phyloP scores from a whole-genome alignment of 1,140 invertebrate species.

The Drosophila pallidifrons region DNA sequence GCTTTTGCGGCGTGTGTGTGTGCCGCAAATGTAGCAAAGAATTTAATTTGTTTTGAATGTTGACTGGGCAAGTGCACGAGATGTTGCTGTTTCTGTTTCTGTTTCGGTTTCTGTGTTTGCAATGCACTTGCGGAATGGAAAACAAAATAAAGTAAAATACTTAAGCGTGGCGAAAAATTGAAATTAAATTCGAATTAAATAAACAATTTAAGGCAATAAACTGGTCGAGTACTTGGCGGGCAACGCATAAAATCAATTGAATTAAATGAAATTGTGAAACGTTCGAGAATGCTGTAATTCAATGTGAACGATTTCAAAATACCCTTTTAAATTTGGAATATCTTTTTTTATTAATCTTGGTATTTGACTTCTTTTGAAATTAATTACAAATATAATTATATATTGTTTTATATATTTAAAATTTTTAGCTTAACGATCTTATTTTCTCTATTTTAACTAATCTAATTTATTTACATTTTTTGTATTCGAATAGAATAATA shows the following conservation, averaged over 20 bases:
- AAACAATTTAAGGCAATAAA: constrained; percentile 55
- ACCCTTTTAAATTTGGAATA: neutral
- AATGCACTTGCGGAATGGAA: constrained; percentile 30
- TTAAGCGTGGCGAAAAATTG: constrained; percentile 30
- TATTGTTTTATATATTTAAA: too few relatives aligned
- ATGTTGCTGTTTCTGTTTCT: constrained; percentile 3
- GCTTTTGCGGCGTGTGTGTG: constrained; percentile 31
- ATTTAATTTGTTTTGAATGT: constrained; percentile 82
- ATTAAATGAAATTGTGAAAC: constrained; percentile 30
- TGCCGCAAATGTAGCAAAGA: constrained; percentile 59
- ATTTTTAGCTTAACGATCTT: too few relatives aligned
- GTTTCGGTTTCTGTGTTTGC: constrained; percentile 44
- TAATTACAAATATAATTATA: too few relatives aligned
- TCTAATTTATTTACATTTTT: too few relatives aligned
- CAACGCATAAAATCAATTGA: constrained; percentile 48
- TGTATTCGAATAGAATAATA: too few relatives aligned
- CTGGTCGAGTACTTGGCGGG: constrained; percentile 11
- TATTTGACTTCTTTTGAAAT: too few relatives aligned
- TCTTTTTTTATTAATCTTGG: too few relatives aligned
- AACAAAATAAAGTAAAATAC: constrained; percentile 38
- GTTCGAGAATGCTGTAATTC: neutral
- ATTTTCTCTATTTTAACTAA: too few relatives aligned
- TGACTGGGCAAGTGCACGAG: constrained; percentile 41
- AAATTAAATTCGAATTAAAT: constrained; percentile 63
- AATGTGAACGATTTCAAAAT: neutral